Base-by-base conservation (phyloP, 2,888 invertebrate genomes). In the Lacanobia wlatinum region DNA sequence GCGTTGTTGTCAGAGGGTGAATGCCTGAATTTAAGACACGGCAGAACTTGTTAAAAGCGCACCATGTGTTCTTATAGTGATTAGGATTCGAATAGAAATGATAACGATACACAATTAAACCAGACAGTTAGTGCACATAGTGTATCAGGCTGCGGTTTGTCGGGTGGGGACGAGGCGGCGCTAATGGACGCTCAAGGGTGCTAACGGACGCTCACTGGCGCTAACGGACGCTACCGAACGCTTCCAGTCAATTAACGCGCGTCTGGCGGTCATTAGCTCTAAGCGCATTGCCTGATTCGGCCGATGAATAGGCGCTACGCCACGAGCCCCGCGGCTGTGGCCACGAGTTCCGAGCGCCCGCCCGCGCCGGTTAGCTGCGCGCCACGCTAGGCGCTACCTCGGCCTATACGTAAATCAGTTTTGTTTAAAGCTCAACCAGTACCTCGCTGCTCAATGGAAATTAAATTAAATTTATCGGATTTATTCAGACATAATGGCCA, bases 231-330 rank as follows among this genome's bases (percentile, higher is more conserved):
- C 28, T 28, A 28, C 3, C n/a, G 10, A 12, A 10, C 40, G 46
- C 46, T 68, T 66, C 66, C 60, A 28, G 72, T 63, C 63, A 70
- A 56, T 73, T 67, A 78, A 59, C 43, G 65, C 62, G 43, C 61
- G 40, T 63, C 46, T 55, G 43, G 34, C 48, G 58, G 58, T 34
- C 43, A 71, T 76, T 65, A 76, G 43, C 55, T 69, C 43, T 69
- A 62, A 72, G 69, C 72, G 52, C 62, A 55, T 65, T 59, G 67
- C 43, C 63, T 67, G 21, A 77, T 69, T 60, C 55, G n/a, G 23
- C 21, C 34, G 43, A 66, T 55, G 46, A 65, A 55, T 50, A 65
- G 53, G 21, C 74, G 50, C n/a, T 14, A 56, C 16, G 23, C 28
- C n/a, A 4, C 14, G 8, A 18, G 21, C n/a, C 16, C 56, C n/a